Percentiles rank a stretch among this genome's conserved stretches.
Evolutionary conservation across 2,797 vertebrate genomes (phyloP).

Genomic region (Microctenopoma steveboyesi): DNA sequence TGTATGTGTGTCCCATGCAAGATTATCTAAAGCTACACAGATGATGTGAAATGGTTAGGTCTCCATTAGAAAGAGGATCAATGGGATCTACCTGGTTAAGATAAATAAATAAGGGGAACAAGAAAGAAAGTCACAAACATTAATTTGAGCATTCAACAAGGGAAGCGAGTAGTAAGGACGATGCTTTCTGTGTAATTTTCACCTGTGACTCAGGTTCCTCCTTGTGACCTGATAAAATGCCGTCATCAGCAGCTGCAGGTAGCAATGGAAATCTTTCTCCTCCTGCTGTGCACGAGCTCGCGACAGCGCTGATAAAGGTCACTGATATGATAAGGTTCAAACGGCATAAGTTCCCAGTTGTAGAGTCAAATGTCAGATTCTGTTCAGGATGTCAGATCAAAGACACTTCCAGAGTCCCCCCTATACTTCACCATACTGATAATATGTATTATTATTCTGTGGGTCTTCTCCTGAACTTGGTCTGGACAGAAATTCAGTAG

Average conservation of each 20-base stretch:
- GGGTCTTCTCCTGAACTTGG: too few relatives aligned
- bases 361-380: constrained; percentile 7
- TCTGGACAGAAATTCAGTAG: too few relatives aligned
- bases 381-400: neutral
- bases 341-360: neutral
- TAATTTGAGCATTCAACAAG: too few relatives aligned
- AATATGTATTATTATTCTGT: neutral
- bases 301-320: neutral
- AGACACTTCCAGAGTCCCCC: neutral
- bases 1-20: too few relatives aligned
- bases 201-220: neutral
- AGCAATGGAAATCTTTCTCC: constrained; percentile 4
- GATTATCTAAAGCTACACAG: too few relatives aligned
- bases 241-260: neutral
- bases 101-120: too few relatives aligned
- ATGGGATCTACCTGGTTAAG: too few relatives aligned
- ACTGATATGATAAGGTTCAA: neutral
- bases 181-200: neutral
- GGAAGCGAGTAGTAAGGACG: neutral
- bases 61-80: too few relatives aligned
- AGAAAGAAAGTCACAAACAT: too few relatives aligned
- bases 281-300: neutral
- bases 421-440: neutral
- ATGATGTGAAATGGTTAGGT: too few relatives aligned
- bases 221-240: neutral